A percentile compares a stretch with the other conserved stretches of the same genome.
phyloP scores from a whole-genome alignment of 2,888 invertebrate genomes.

The Drosophila histrio region DNA sequence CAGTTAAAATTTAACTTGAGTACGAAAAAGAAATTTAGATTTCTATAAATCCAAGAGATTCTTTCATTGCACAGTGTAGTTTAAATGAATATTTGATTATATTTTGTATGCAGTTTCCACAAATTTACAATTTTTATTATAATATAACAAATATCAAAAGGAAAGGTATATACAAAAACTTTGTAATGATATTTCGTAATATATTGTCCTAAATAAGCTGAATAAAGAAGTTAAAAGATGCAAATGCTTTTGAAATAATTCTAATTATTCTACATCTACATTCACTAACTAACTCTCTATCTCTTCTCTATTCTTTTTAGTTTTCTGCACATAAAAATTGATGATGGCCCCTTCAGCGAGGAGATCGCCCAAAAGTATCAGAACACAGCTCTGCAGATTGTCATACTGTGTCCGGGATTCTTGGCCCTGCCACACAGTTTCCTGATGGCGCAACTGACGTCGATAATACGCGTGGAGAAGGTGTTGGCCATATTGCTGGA shows the following conservation, averaged over 20 bases:
- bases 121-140: too few species aligned
- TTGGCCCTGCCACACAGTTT: conserved; percentile 85
- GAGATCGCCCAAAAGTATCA: conserved; percentile 85
- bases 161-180: too few species aligned
- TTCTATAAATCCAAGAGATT: too few species aligned
- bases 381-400: conserved; percentile 90
- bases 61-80: too few species aligned
- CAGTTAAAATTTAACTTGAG: too few species aligned
- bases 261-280: neutral
- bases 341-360: conserved; percentile 86
- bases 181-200: too few species aligned
- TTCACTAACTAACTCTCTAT: neutral
- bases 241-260: neutral
- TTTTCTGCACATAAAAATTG: conserved; percentile 90
- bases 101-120: too few species aligned
- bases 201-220: too few species aligned
- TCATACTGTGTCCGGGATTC: conserved; percentile 91
- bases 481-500: conserved; percentile 92
- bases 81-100: too few species aligned
- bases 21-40: too few species aligned
- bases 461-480: conserved; percentile 86
- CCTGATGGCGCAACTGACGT: conserved; percentile 81
- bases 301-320: conserved; percentile 83
- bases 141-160: too few species aligned
- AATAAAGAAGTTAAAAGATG: neutral